A percentile compares a stretch with the other conserved stretches of the same genome.
Evolutionary conservation across 1,140 invertebrate species (phyloP).

Genomic region (Drosophila cardini): DNA sequence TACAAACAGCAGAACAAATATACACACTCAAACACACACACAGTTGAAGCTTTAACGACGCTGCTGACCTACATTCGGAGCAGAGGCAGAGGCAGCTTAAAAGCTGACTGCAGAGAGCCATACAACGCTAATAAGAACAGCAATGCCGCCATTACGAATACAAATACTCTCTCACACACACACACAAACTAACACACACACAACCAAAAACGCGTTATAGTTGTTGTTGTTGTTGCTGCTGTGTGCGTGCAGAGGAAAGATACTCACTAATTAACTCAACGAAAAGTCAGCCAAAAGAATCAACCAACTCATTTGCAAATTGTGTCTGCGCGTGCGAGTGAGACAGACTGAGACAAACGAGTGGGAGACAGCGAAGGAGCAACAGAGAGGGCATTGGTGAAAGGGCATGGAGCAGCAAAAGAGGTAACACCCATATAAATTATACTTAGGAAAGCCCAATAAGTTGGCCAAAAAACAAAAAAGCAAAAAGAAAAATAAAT

Average conservation of each 20-base stretch:
- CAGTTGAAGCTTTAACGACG: conserved; percentile 65
- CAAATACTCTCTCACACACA: conserved; percentile 53
- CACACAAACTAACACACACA: conserved; percentile 32
- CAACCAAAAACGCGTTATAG: conserved; percentile 45
- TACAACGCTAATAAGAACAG: conserved; percentile 76
- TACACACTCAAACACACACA: conserved; percentile 17
- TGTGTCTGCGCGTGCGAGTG: conserved; percentile 45
- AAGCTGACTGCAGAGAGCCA: conserved; percentile 57
- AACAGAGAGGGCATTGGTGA: conserved; percentile 38
- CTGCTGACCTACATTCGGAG: conserved; percentile 72
- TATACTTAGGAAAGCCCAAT: conserved; percentile 72
- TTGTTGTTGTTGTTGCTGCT: conserved; percentile 30
- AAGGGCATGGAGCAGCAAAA: conserved; percentile 34
- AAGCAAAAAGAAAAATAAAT: no score
- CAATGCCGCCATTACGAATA: conserved; percentile 68
- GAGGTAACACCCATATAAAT: conserved; percentile 69
- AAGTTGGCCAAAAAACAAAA: conserved; percentile 50
- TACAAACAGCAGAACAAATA: conserved; percentile 1
- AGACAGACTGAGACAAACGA: conserved; percentile 1
- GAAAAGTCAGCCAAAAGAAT: conserved; percentile 67
- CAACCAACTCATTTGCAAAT: conserved; percentile 75
- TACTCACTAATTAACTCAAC: conserved; percentile 78
- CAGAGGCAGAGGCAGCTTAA: conserved; percentile 63
- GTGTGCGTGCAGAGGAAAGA: conserved; percentile 76
- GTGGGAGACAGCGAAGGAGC: conserved; percentile 4